Conservation (phyloP, 2,113 vertebrate genomes). For the Labeo catla region DNA sequence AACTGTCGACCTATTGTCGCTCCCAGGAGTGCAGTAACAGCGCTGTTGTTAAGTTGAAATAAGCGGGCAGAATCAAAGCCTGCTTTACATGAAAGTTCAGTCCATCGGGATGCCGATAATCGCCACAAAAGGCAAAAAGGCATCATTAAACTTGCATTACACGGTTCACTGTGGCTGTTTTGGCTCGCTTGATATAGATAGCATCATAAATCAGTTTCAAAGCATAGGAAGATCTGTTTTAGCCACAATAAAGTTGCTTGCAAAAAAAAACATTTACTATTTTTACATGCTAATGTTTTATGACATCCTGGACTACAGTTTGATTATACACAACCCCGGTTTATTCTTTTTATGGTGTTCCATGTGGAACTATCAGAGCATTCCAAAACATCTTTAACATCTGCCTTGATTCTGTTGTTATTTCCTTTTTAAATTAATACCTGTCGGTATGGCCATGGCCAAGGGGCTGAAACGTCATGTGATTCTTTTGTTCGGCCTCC, state of each 20-base stretch:
- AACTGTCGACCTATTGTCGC: conserved; percentile 17
- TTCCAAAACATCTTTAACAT: conserved; percentile 47
- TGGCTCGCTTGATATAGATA: conserved; percentile 18
- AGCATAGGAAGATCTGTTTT: conserved; percentile 1
- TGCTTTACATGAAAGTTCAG: conserved; percentile 41
- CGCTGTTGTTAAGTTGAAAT: conserved; percentile 35
- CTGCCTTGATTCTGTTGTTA: conserved; percentile 51
- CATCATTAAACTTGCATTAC: conserved; percentile 45
- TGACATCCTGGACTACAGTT: conserved; percentile 28
- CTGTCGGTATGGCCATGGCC: conserved; percentile 26
- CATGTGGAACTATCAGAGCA: conserved; percentile 15
- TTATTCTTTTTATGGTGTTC: conserved; percentile 29
- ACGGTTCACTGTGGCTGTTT: conserved; percentile 7
- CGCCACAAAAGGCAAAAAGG: conserved; percentile 16
- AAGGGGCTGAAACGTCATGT: conserved; percentile 49
- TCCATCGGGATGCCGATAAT: conserved; percentile 26
- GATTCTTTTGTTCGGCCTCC: conserved; percentile 58
- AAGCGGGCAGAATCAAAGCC: conserved; percentile 44
- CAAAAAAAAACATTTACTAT: conserved; percentile 1
- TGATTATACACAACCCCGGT: conserved; percentile 12
- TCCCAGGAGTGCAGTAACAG: conserved; percentile 47
- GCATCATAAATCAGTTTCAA: conserved; percentile 21
- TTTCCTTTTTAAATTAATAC: conserved; percentile 55
- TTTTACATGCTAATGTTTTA: conserved; percentile 26
- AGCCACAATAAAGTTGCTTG: conserved; percentile 13